Evolutionary conservation across 2,797 vertebrate genomes (phyloP).

Genomic region (Poeciliopsis gracilis): DNA sequence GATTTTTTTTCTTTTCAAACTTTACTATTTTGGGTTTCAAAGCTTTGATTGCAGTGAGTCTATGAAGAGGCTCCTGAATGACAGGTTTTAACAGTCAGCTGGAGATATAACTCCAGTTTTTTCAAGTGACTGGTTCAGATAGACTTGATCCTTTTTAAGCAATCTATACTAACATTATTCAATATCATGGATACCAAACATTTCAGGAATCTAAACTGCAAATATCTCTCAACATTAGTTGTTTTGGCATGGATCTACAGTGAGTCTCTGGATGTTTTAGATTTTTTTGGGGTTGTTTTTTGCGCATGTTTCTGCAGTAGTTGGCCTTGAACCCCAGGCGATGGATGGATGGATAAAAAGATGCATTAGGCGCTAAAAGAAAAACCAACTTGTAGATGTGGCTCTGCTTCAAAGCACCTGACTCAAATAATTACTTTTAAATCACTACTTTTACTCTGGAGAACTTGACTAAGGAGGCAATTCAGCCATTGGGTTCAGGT

Average conservation of each 20-base stretch:
- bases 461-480: no score
- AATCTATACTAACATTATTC: background rate
- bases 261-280: no score
- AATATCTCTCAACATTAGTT: background rate
- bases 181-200: background rate
- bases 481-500: no score
- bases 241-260: no score
- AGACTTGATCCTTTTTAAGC: background rate
- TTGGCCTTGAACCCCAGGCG: background rate
- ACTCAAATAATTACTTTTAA: no score
- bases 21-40: conserved; percentile 25
- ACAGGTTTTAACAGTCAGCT: conserved; percentile 43
- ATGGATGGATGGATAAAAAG: background rate
- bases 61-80: conserved; percentile 20
- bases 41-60: background rate
- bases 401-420: no score
- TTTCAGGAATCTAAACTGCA: background rate
- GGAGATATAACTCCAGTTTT: background rate
- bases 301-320: background rate
- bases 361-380: background rate
- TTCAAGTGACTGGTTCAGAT: background rate
- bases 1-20: background rate
- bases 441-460: no score
- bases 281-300: no score
- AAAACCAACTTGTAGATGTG: no score